phyloP scores from a whole-genome alignment of 2,888 invertebrate species.

The Lithosia quadra region DNA sequence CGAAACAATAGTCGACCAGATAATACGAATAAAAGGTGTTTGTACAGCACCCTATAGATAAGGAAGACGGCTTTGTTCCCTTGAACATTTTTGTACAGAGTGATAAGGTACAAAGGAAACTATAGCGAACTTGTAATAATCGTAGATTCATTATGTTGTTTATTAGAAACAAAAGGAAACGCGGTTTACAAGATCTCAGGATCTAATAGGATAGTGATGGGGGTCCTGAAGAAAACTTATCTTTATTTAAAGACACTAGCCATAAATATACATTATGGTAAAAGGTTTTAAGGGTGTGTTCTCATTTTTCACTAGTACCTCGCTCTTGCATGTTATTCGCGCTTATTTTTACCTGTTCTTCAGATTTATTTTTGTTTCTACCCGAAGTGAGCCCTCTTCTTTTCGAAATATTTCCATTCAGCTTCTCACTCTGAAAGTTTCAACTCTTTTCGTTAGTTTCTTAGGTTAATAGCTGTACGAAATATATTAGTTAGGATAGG shows the following conservation, averaged over 20 bases:
- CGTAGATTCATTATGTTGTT: slow-evolving; percentile 14
- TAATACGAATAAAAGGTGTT: slow-evolving; percentile 67
- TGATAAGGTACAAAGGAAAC: slow-evolving; percentile 28
- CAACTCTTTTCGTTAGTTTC: no score
- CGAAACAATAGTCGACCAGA: slow-evolving; percentile 68
- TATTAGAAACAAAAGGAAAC: not conserved
- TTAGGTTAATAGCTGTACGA: no score
- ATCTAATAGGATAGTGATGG: not conserved
- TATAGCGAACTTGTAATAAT: slow-evolving; percentile 21
- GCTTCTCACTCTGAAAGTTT: no score
- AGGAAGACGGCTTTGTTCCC: slow-evolving; percentile 22
- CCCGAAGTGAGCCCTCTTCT: no score
- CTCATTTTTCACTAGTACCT: not conserved
- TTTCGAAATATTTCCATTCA: no score
- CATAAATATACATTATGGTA: not conserved
- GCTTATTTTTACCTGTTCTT: not conserved
- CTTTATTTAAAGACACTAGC: not conserved
- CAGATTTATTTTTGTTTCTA: no score
- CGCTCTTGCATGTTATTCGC: not conserved
- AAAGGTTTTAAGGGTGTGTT: not conserved
- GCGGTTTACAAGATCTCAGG: not conserved
- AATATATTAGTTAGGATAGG: no score
- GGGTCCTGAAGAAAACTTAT: not conserved
- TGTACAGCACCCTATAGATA: slow-evolving; percentile 37
- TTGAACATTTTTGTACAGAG: slow-evolving; percentile 27